A percentile compares a stretch with the other conserved stretches of the same genome.
Conservation (phyloP, 2,888 invertebrate genomes). For the Rhaphigaster nebulosa region DNA sequence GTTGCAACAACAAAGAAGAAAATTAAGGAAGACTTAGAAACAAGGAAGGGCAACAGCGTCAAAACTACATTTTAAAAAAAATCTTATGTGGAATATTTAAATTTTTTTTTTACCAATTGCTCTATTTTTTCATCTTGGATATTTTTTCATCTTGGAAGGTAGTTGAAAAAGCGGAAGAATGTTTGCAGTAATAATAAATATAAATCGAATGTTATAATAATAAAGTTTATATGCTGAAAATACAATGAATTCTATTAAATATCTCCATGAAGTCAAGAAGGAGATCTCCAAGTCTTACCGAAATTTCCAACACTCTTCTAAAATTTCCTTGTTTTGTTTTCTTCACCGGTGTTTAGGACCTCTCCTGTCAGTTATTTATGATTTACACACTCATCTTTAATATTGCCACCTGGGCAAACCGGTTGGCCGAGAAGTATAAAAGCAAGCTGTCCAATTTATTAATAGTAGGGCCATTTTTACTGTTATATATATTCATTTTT, state of each 20-base stretch:
- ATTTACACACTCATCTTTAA: slow-evolving; percentile 35
- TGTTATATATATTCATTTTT: slow-evolving; percentile 48
- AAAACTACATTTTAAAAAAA: too few species aligned
- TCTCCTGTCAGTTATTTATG: slow-evolving; percentile 22
- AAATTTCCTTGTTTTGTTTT: slow-evolving; percentile 32
- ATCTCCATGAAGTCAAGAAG: neutral
- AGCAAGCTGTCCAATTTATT: slow-evolving; percentile 57
- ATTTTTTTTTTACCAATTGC: too few species aligned
- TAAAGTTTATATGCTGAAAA: too few species aligned
- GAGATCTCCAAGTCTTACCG: neutral
- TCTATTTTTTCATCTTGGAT: too few species aligned
- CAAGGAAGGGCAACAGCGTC: too few species aligned
- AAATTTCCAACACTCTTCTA: neutral
- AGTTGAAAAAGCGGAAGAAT: too few species aligned
- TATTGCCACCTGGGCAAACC: slow-evolving; percentile 54
- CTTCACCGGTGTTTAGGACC: neutral
- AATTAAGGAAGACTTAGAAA: too few species aligned
- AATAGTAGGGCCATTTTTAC: slow-evolving; percentile 51
- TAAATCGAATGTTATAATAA: too few species aligned
- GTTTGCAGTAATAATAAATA: too few species aligned
- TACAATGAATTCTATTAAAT: neutral
- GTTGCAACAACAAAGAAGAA: too few species aligned
- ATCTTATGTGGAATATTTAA: too few species aligned
- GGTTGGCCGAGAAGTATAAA: slow-evolving; percentile 37
- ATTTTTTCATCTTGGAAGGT: too few species aligned